A percentile compares a stretch with the other conserved stretches of the same genome.
These are phyloP conservation scores for Saxicola maurus DNA, from an alignment of 2,797 vertebrate species.

Conservation along the genomic window DNA sequence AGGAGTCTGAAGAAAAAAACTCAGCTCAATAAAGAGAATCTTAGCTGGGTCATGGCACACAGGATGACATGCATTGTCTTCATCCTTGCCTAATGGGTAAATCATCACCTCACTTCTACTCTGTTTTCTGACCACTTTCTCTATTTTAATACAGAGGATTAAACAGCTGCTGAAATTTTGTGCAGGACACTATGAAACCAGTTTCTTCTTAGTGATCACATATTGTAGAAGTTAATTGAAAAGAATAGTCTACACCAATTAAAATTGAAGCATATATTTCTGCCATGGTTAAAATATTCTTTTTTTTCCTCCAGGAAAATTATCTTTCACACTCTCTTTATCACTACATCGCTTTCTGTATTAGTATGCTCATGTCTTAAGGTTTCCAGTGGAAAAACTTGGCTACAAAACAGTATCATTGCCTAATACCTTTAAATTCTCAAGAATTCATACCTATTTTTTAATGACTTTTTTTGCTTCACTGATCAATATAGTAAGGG, in stretches of 20 bases:
- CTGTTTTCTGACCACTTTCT: neutral
- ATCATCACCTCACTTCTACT: neutral
- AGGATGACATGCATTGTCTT: neutral
- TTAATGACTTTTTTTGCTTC: neutral
- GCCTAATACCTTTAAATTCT: neutral
- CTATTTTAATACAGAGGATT: neutral
- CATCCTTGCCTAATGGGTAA: neutral
- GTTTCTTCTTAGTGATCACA: neutral
- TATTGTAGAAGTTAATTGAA: neutral
- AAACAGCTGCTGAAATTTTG: neutral
- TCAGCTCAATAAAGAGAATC: neutral
- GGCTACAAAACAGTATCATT: neutral
- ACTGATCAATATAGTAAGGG: neutral
- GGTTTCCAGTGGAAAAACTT: neutral
- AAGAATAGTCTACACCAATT: neutral
- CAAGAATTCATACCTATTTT: neutral
- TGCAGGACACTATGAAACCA: neutral
- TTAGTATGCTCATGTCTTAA: neutral
- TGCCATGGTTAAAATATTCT: neutral
- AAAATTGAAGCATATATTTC: neutral
- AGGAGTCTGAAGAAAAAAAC: neutral
- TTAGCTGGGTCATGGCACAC: neutral
- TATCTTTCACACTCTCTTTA: neutral
- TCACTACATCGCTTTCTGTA: neutral
- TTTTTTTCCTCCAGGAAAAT: neutral